A percentile compares a stretch with the other conserved stretches of the same genome.
Conservation (phyloP, 37 sponge, comb jelly and placozoan genomes). For the Aplysina aerophoba region DNA sequence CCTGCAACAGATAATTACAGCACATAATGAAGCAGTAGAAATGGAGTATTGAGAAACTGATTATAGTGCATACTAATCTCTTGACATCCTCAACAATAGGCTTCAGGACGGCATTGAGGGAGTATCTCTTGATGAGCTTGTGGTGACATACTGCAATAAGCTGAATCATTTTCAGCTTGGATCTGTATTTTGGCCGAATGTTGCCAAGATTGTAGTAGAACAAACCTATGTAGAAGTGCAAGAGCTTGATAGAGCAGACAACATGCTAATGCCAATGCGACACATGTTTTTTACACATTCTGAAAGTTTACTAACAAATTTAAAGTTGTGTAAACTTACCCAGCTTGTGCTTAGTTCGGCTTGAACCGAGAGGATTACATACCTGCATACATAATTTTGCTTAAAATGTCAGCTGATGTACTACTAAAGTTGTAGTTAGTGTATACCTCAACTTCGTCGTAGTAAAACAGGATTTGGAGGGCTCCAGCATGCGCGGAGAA, state of each 20-base stretch:
- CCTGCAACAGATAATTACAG: not conserved
- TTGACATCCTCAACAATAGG: constrained; percentile 53
- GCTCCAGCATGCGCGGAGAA: not conserved
- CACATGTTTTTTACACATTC: not conserved
- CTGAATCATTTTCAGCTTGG: constrained; percentile 34
- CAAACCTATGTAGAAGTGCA: not conserved
- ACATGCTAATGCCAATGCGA: not conserved
- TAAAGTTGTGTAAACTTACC: not conserved
- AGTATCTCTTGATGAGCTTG: constrained; percentile 14
- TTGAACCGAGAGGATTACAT: constrained; percentile 48
- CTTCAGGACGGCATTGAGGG: constrained; percentile 36
- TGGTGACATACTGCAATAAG: constrained; percentile 27
- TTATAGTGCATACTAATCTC: constrained; percentile 36
- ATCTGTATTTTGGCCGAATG: constrained; percentile 33
- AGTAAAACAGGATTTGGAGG: constrained; percentile 44
- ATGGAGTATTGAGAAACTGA: too few relatives aligned
- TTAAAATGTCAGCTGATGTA: too few relatives aligned
- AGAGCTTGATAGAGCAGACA: too few relatives aligned
- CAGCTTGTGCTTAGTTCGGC: constrained; percentile 40
- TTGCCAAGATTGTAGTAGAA: constrained; percentile 59
- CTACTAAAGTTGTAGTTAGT: too few relatives aligned
- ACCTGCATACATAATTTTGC: too few relatives aligned
- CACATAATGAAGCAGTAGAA: not conserved
- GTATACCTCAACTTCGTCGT: constrained; percentile 48
- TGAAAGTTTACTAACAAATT: not conserved